These are phyloP conservation scores for Petrosia ficiformis DNA, from an alignment of 37 sponge, comb jelly and placozoan species.

Conservation along the genomic window DNA sequence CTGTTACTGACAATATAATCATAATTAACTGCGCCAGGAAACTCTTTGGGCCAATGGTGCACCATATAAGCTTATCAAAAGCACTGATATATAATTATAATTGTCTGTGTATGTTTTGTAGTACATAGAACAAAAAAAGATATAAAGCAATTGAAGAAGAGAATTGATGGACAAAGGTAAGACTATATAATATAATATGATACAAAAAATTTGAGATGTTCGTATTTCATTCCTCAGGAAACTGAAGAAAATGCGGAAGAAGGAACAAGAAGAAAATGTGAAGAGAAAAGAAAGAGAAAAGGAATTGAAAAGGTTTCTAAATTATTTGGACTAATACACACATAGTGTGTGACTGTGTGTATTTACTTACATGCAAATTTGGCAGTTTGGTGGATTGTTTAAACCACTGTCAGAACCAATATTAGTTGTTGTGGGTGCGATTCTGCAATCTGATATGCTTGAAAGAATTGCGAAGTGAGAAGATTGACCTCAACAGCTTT, in stretches of 20 bases:
- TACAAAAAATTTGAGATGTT: neutral
- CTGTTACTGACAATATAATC: no score
- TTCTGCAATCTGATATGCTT: no score
- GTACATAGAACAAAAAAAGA: constrained; percentile 69
- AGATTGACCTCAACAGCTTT: no score
- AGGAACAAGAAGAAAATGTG: constrained; percentile 74
- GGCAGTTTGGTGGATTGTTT: no score
- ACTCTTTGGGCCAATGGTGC: no score
- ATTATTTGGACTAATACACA: no score
- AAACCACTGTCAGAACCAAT: no score
- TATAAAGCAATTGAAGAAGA: constrained; percentile 24
- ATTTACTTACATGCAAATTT: no score
- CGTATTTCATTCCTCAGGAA: constrained; percentile 9
- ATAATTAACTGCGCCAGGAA: no score
- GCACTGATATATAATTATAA: neutral
- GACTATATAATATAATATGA: neutral
- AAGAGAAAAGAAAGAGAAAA: constrained; percentile 53
- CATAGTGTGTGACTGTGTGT: no score
- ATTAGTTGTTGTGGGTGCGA: no score
- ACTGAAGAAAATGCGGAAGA: constrained; percentile 47
- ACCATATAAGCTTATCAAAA: neutral
- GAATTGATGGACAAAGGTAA: constrained; percentile 18
- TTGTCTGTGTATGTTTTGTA: constrained; percentile 1
- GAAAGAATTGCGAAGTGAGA: no score
- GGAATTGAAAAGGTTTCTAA: constrained; percentile 48